Evolutionary conservation across 2,888 invertebrate species (phyloP), one percentile per base, ranked within the genome.

Genomic region (Mythimna ferrago): DNA sequence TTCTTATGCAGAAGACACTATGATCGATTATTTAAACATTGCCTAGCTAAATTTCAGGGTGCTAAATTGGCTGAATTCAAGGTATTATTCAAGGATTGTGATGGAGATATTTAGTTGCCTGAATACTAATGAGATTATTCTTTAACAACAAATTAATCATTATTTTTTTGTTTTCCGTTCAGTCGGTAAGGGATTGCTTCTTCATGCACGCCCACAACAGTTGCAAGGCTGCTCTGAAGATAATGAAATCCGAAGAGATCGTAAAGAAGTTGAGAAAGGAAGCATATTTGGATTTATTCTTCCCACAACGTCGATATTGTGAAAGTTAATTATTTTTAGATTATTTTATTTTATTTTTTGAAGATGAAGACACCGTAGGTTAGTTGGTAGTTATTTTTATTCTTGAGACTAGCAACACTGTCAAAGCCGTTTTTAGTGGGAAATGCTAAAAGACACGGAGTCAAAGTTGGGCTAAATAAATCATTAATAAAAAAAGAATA

Each of bases 101-200:
- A 32, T 2, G 11, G 10, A n/a, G 21, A 32, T 11, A 11, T 71
- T 56, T 41, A 21, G 32, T 0, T 60, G 11, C 6, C 19, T 60
- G 38, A 2, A 14, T 38, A 38, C 5, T 38, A 32, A 16, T 51
- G 0, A 6, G 0, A 11, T 48, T 16, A 16, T n/a, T 58, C 11
- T 16, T n/a, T 4, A 10, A 35, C 2, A 6, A 1, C 61, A n/a
- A 3, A 58, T 14, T n/a, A 62, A 38, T 67, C 0, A 53, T n/a
- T 1, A 1, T 26, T 21, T 44, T 60, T 61, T 64, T 51, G 6
- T 51, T 63, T 57, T 54, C n/a, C 51, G 73, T 83, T 51, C 92
- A 96, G 96, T 93, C 96, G n/a, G 92, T 96, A 44, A 91, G 96
- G 75, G 96, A 96, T 84, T 96, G 96, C 81, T 96, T 95, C 87